Percentiles rank a stretch among this genome's conserved stretches.
Conservation (phyloP, 1,140 invertebrate genomes). For the Heterodera carotae region DNA sequence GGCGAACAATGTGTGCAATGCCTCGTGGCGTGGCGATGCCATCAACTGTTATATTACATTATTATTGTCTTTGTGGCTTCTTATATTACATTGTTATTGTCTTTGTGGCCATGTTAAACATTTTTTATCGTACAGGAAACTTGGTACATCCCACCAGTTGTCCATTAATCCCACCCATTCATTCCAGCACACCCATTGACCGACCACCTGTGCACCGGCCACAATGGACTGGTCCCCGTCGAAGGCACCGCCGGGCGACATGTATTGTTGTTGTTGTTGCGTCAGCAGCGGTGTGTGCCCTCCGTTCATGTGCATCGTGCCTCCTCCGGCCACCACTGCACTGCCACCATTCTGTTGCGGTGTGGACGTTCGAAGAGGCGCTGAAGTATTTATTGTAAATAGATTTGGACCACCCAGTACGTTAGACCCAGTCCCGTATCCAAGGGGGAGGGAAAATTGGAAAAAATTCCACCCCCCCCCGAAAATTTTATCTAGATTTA, state of each 20-base stretch:
- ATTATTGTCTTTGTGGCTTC: neutral
- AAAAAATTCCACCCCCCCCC: too few species aligned
- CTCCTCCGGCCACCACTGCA: neutral
- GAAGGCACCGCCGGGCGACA: constrained; percentile 27
- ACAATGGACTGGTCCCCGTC: constrained; percentile 37
- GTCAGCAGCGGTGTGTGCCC: neutral
- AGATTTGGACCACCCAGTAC: neutral
- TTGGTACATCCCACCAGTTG: too few species aligned
- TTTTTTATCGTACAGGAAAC: too few species aligned
- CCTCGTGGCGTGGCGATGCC: constrained; percentile 86
- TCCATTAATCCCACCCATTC: too few species aligned
- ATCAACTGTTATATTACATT: constrained; percentile 51
- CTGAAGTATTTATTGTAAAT: neutral
- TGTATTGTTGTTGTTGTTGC: neutral
- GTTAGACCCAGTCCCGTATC: too few species aligned
- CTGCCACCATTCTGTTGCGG: constrained; percentile 15
- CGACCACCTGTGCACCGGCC: constrained; percentile 66
- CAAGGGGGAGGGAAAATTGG: too few species aligned
- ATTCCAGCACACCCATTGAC: too few species aligned
- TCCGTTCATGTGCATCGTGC: constrained; percentile 19
- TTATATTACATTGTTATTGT: neutral
- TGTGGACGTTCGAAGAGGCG: constrained; percentile 41
- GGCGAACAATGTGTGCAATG: constrained; percentile 73
- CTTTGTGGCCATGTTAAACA: too few species aligned
- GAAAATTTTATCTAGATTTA: too few species aligned